A percentile compares a stretch with the other conserved stretches of the same genome.
These are phyloP conservation scores for Hippoglossus hippoglossus DNA, from an alignment of 2,797 vertebrate species.

Conservation along the genomic window DNA sequence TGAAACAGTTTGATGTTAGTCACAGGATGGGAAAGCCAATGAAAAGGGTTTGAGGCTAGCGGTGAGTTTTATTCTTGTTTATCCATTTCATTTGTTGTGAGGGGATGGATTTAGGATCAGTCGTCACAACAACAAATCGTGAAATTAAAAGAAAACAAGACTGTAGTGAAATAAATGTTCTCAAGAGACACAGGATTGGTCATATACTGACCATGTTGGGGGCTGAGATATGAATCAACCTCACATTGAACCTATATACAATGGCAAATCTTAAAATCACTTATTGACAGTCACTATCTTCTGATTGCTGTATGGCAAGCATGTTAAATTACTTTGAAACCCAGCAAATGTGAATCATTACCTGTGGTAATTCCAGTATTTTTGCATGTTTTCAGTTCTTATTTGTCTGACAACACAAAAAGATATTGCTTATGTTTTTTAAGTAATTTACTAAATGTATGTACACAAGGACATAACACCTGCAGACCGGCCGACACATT, in stretches of 20 bases:
- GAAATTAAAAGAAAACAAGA: slow-evolving; percentile 2
- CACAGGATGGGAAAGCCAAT: neutral
- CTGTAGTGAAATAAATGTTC: too few relatives aligned
- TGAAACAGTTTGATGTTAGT: slow-evolving; percentile 13
- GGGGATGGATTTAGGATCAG: slow-evolving; percentile 8
- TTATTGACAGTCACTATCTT: neutral
- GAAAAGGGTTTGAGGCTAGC: neutral
- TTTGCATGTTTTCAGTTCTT: too few relatives aligned
- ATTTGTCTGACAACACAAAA: too few relatives aligned
- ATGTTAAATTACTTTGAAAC: too few relatives aligned
- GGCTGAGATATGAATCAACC: neutral
- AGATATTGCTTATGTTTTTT: too few relatives aligned
- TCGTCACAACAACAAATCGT: neutral
- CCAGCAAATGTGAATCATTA: too few relatives aligned
- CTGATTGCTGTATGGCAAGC: neutral
- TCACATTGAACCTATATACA: neutral
- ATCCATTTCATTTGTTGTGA: slow-evolving; percentile 11
- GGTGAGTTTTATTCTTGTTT: slow-evolving; percentile 8
- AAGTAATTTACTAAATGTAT: too few relatives aligned
- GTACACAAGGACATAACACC: too few relatives aligned
- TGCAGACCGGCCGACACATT: too few relatives aligned
- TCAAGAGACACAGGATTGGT: neutral
- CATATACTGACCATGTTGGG: neutral
- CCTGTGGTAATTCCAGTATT: too few relatives aligned
- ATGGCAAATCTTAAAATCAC: neutral